phyloP scores from a whole-genome alignment of 2,113 vertebrate species.

The Callocephalon fimbriatum region DNA sequence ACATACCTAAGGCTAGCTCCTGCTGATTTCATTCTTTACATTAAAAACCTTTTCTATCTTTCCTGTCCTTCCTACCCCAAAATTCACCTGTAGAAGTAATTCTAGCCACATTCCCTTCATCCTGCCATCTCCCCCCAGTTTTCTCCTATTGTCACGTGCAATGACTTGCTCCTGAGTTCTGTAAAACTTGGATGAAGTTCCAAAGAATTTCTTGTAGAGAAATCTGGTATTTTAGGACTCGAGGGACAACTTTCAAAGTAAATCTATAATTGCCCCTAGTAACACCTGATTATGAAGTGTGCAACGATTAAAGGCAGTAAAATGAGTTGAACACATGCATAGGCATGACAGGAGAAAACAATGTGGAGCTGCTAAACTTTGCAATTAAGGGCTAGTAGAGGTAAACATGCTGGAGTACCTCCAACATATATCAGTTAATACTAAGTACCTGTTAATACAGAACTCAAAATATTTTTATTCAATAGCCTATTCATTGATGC shows the following conservation, averaged over 20 bases:
- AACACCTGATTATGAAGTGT: not conserved
- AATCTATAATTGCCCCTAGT: not conserved
- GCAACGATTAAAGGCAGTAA: not conserved
- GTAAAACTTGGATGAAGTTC: not conserved
- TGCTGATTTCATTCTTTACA: not conserved
- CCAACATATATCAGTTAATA: not conserved
- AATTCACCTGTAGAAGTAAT: not conserved
- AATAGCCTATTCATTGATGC: not conserved
- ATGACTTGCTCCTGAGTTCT: not conserved
- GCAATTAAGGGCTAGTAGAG: not conserved
- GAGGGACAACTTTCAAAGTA: not conserved
- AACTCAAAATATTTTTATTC: not conserved
- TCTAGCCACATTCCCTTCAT: not conserved
- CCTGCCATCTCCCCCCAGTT: not conserved
- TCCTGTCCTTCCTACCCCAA: not conserved
- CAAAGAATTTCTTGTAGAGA: not conserved
- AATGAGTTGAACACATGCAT: not conserved
- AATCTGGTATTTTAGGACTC: not conserved
- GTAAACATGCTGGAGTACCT: not conserved
- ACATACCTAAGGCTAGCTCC: not conserved
- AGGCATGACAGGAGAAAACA: not conserved
- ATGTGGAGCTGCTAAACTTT: not conserved
- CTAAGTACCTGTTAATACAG: not conserved
- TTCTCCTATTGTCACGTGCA: not conserved
- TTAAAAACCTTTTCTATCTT: not conserved